Conservation (phyloP, 2,113 vertebrate genomes). For the Cygnus buccinator region DNA sequence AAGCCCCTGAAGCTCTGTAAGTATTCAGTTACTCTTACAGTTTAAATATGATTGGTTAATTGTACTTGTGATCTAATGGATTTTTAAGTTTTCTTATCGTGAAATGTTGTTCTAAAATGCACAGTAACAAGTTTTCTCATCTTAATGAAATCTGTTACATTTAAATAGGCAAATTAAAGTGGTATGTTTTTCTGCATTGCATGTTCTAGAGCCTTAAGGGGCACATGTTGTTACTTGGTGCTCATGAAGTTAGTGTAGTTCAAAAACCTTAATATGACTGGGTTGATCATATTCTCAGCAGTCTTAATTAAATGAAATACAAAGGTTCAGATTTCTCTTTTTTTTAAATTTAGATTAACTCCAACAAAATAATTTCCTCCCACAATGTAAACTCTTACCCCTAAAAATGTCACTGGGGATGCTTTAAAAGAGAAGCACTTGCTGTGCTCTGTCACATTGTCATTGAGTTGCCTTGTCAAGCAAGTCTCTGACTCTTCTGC, state of each 20-base stretch:
- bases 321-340: neutral
- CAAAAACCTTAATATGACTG: neutral
- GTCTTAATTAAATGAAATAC: neutral
- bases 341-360: neutral
- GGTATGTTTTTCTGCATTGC: neutral
- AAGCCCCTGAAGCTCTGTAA: constrained; percentile 70
- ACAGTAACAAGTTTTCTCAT: neutral
- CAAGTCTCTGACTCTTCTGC: neutral
- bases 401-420: fast-evolving
- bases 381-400: neutral
- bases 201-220: neutral
- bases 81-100: neutral
- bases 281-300: neutral
- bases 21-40: neutral
- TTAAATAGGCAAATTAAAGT: neutral
- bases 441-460: fast-evolving
- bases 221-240: neutral
- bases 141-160: neutral
- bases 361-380: neutral
- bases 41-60: neutral
- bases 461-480: neutral
- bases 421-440: neutral
- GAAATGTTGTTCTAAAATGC: neutral
- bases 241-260: neutral
- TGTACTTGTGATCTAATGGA: neutral